A percentile compares a stretch with the other conserved stretches of the same genome.
phyloP scores from a whole-genome alignment of 2,113 vertebrate species.

The Mastomys coucha region DNA sequence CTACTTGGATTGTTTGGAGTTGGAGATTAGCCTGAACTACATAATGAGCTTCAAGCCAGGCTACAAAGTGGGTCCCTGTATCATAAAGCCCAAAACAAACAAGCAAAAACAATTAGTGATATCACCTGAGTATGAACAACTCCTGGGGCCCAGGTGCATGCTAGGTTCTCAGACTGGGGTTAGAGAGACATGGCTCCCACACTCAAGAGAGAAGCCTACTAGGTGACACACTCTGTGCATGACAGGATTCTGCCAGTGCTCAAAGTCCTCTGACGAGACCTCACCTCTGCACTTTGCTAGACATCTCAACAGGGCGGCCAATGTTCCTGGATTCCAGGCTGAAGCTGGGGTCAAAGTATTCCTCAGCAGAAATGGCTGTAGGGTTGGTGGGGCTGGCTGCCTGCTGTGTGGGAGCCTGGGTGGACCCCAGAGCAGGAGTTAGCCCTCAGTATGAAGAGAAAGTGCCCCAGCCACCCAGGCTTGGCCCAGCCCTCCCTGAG shows the following conservation, averaged over 20 bases:
- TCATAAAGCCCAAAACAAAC: background rate
- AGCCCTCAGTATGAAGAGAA: accelerated
- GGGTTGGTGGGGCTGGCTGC: conserved; percentile 95
- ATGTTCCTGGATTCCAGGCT: conserved; percentile 93
- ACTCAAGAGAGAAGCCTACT: background rate
- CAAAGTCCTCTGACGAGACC: background rate
- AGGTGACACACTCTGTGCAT: background rate
- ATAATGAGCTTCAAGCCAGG: background rate
- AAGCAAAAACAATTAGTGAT: background rate
- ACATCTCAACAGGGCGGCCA: conserved; percentile 95
- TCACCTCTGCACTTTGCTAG: conserved; percentile 98
- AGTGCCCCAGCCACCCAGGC: background rate
- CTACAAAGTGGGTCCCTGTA: background rate
- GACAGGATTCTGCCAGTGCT: background rate
- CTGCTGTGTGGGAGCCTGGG: conserved; percentile 93
- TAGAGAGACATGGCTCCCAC: background rate
- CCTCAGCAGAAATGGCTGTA: conserved; percentile 94
- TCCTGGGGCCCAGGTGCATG: background rate
- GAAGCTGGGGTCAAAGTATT: conserved; percentile 95
- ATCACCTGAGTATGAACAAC: background rate
- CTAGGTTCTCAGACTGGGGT: background rate
- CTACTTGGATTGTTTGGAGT: background rate
- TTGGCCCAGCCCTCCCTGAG: background rate
- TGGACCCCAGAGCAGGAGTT: background rate
- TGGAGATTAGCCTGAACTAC: background rate